Percentiles rank a stretch among this genome's conserved stretches.
Evolutionary conservation across 1,140 invertebrate species (phyloP).

Genomic region (Mycetomoellerius zeteki): DNA sequence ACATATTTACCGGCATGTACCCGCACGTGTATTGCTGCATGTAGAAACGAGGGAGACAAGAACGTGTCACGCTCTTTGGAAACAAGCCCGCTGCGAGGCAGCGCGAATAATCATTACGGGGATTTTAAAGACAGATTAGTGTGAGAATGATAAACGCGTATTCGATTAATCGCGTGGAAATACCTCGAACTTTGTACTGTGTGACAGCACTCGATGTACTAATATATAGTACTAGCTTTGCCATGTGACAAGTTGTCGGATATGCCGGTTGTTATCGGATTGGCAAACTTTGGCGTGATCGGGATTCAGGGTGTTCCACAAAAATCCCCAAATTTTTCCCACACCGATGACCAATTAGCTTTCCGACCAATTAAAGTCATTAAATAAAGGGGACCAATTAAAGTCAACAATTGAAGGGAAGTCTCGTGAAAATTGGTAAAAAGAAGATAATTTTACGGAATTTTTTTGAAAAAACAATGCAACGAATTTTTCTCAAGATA

Average conservation of each 20-base stretch:
- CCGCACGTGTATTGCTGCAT: not conserved
- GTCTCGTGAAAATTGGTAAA: no score
- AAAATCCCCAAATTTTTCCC: not conserved
- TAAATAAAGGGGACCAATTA: not conserved
- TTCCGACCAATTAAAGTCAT: not conserved
- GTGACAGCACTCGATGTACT: not conserved
- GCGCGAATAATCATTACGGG: slow-evolving; percentile 25
- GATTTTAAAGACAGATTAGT: slow-evolving; percentile 53
- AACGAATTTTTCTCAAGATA: no score
- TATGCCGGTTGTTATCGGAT: slow-evolving; percentile 13
- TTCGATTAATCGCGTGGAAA: slow-evolving; percentile 55
- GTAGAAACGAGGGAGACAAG: not conserved
- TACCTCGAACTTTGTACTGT: not conserved
- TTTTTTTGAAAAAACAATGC: no score
- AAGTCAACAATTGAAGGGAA: not conserved
- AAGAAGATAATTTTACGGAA: no score
- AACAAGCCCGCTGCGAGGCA: slow-evolving; percentile 39
- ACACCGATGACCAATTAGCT: not conserved
- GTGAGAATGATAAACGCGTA: slow-evolving; percentile 31
- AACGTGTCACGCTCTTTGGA: slow-evolving; percentile 39
- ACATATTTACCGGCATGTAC: slow-evolving; percentile 57
- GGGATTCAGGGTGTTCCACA: not conserved
- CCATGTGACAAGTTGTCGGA: not conserved
- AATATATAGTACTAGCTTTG: not conserved
- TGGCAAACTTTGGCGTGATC: slow-evolving; percentile 2